A percentile compares a stretch with the other conserved stretches of the same genome.
These are phyloP conservation scores for Tachina lurida DNA, from an alignment of 2,888 invertebrate genomes.

Conservation along the genomic window DNA sequence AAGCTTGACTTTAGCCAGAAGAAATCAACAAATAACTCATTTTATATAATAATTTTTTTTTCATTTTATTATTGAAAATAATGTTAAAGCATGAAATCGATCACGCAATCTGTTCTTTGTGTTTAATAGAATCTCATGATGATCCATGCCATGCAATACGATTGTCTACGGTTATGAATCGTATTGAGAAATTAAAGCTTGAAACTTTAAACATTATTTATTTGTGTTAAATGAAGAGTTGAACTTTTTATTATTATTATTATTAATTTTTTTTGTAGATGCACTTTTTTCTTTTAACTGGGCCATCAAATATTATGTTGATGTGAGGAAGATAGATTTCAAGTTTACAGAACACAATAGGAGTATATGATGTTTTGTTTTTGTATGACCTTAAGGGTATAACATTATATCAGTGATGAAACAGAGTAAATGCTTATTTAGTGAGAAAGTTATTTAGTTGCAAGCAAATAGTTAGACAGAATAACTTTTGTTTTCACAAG, in stretches of 20 bases:
- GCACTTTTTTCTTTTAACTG: constrained; percentile 17
- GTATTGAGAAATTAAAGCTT: constrained; percentile 33
- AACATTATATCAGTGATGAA: too few relatives aligned
- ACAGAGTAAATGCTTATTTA: too few relatives aligned
- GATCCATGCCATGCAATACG: constrained; percentile 2
- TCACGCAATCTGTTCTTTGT: constrained; percentile 65
- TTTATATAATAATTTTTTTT: constrained; percentile 11
- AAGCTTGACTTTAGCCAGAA: neutral
- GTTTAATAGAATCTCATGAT: constrained; percentile 52
- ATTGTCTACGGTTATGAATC: constrained; percentile 36
- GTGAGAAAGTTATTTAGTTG: too few relatives aligned
- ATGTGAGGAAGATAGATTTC: constrained; percentile 18
- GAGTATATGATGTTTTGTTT: neutral
- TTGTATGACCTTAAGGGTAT: too few relatives aligned
- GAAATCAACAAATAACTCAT: neutral
- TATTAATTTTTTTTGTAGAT: neutral
- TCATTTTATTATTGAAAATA: constrained; percentile 56
- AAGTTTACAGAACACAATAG: neutral
- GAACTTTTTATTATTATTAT: constrained; percentile 6
- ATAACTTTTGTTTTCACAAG: too few relatives aligned
- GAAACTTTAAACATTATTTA: constrained; percentile 40
- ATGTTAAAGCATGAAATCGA: constrained; percentile 69
- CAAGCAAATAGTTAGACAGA: too few relatives aligned
- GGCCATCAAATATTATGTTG: constrained; percentile 49
- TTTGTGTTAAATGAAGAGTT: constrained; percentile 55